A percentile compares a stretch with the other conserved stretches of the same genome.
These are phyloP conservation scores for Heliconius aoede DNA, from an alignment of 2,888 invertebrate species.

Conservation along the genomic window DNA sequence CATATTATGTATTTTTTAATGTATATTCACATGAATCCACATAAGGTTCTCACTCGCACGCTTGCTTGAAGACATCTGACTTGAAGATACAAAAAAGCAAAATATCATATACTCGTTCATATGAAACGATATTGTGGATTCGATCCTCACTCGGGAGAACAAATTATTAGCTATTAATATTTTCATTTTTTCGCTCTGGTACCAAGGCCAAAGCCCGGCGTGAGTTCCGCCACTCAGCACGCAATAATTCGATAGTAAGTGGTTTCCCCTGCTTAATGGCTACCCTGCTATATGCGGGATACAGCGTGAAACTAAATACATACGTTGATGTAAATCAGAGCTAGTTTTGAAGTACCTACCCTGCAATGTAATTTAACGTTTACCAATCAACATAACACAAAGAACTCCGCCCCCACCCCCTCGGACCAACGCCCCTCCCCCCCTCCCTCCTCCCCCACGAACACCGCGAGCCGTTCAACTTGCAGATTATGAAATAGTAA, in stretches of 20 bases:
- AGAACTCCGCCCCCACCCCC: background rate
- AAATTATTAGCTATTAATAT: background rate
- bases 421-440: too few species aligned
- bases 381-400: background rate
- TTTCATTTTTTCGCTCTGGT: background rate
- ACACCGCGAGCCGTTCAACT: background rate
- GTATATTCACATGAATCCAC: too few species aligned
- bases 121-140: background rate
- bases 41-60: too few species aligned
- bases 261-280: background rate
- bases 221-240: background rate
- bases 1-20: too few species aligned
- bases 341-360: too few species aligned
- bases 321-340: background rate
- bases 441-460: background rate
- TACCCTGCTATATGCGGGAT: background rate
- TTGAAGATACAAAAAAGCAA: too few species aligned
- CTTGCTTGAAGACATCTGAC: too few species aligned
- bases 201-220: background rate
- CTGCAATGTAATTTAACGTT: background rate
- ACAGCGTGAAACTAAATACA: too few species aligned
- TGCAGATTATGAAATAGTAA: conserved; percentile 21
- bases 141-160: background rate
- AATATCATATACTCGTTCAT: too few species aligned
- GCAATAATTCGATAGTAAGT: too few species aligned